These are phyloP conservation scores for Chloebia gouldiae DNA, from an alignment of 2,113 vertebrate genomes.

Conservation along the genomic window DNA sequence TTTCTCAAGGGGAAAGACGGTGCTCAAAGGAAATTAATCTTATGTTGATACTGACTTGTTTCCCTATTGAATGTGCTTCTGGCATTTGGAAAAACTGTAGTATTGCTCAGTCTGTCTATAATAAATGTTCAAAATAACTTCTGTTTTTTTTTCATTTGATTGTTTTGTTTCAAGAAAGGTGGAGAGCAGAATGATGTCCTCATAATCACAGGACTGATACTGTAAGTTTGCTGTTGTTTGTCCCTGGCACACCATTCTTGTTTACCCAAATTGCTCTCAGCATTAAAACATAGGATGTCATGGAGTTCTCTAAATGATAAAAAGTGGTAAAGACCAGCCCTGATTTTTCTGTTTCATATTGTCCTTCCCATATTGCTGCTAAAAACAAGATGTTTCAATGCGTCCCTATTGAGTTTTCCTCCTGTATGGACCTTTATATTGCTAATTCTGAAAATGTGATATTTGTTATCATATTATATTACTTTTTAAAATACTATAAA, in stretches of 20 bases:
- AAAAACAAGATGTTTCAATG: neutral
- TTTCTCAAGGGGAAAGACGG: constrained; percentile 4
- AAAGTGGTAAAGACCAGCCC: neutral
- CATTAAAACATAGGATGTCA: neutral
- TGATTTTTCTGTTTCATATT: neutral
- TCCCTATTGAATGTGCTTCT: neutral
- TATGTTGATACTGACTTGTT: neutral
- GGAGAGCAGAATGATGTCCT: neutral
- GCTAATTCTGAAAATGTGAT: neutral
- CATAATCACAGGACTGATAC: neutral
- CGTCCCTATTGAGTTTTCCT: neutral
- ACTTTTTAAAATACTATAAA: neutral
- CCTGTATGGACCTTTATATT: neutral
- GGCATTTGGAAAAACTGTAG: neutral
- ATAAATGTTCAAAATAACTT: neutral
- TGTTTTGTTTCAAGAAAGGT: neutral
- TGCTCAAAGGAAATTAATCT: constrained; percentile 27
- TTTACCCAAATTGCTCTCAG: neutral
- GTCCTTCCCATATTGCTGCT: neutral
- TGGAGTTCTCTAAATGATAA: neutral
- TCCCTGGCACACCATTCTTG: neutral
- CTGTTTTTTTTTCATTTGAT: neutral
- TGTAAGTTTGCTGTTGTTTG: neutral
- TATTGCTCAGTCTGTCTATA: neutral
- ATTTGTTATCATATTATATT: neutral